Evolutionary conservation across 1,140 invertebrate species (phyloP).

Genomic region (Drosophila murphyi): DNA sequence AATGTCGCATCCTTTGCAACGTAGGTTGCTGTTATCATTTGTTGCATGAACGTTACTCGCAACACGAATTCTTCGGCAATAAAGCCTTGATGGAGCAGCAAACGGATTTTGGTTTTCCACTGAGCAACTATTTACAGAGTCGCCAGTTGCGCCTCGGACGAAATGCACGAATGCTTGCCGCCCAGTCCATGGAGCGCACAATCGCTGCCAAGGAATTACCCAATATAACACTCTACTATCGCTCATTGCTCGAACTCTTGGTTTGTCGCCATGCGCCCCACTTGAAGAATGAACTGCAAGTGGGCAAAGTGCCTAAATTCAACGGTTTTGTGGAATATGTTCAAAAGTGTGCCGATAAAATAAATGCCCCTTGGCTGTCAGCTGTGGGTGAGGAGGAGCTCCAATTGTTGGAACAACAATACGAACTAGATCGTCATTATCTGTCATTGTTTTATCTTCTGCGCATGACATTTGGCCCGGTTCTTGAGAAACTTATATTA

Average conservation of each 20-base stretch:
- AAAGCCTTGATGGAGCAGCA: slow-evolving; percentile 57
- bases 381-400: slow-evolving; percentile 82
- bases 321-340: slow-evolving; percentile 88
- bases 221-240: slow-evolving; percentile 88
- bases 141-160: slow-evolving; percentile 87
- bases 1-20: slow-evolving; percentile 89
- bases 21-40: slow-evolving; percentile 97
- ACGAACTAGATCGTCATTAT: slow-evolving; percentile 86
- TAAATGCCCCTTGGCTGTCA: slow-evolving; percentile 57
- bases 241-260: slow-evolving; percentile 89
- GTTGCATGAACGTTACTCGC: slow-evolving; percentile 87
- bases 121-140: slow-evolving; percentile 87
- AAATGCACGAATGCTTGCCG: slow-evolving; percentile 93
- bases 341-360: slow-evolving; percentile 85
- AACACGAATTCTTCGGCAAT: slow-evolving; percentile 71
- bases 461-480: slow-evolving; percentile 91
- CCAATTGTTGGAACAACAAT: slow-evolving; percentile 84
- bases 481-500: slow-evolving; percentile 93
- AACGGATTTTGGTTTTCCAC: slow-evolving; percentile 87
- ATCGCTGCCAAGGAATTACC: slow-evolving; percentile 86
- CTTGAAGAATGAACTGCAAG: slow-evolving; percentile 67
- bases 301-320: slow-evolving; percentile 85
- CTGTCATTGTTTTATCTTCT: slow-evolving; percentile 93
- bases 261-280: slow-evolving; percentile 84
- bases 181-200: slow-evolving; percentile 90